Evolutionary conservation across 2,888 invertebrate genomes (phyloP).

Genomic region (Cantharis flavilabris): DNA sequence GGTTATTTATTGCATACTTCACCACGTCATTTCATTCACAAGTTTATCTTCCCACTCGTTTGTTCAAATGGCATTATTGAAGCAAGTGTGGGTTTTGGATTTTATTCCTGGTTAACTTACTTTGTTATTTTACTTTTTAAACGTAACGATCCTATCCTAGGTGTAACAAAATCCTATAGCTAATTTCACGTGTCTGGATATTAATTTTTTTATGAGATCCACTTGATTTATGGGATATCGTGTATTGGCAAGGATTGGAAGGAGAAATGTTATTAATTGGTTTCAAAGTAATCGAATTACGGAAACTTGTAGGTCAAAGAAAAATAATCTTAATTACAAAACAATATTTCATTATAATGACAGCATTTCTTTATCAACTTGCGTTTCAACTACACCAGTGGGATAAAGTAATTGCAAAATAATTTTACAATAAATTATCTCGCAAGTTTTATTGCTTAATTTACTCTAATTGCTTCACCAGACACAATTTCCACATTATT

Average conservation of each 20-base stretch:
- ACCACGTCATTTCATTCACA: conserved; percentile 24
- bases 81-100: conserved; percentile 8
- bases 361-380: background rate
- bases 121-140: background rate
- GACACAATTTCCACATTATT: background rate
- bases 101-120: background rate
- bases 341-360: background rate
- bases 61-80: conserved; percentile 4
- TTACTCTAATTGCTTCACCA: background rate
- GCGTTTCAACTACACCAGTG: background rate
- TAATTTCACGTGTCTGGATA: background rate
- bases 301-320: background rate
- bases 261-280: background rate
- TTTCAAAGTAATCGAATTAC: background rate
- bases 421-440: background rate
- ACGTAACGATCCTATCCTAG: background rate
- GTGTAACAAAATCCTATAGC: background rate
- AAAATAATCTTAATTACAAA: background rate
- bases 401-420: background rate
- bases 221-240: background rate
- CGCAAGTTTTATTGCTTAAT: background rate
- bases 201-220: background rate
- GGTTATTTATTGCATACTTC: conserved; percentile 9
- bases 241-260: background rate
- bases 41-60: conserved; percentile 17